Conservation (phyloP, 1,140 invertebrate genomes). For the Drosophila punjabiensis region DNA sequence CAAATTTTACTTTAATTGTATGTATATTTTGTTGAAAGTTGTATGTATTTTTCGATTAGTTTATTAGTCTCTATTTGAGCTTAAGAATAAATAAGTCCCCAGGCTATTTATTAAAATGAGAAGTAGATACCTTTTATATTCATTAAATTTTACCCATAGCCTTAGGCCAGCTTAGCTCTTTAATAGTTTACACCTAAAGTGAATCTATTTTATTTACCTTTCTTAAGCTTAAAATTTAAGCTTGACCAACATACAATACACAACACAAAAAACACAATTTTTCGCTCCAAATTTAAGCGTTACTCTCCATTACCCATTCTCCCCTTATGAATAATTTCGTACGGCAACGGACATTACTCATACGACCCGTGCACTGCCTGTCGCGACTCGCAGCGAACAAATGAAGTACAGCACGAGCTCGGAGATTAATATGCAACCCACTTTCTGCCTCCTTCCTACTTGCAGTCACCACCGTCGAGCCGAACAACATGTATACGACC, state of each 20-base stretch:
- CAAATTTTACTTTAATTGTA: not conserved
- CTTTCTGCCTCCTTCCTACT: constrained; percentile 27
- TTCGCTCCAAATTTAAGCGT: not conserved
- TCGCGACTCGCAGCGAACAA: constrained; percentile 14
- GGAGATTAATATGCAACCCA: constrained; percentile 54
- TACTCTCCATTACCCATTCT: constrained; percentile 2
- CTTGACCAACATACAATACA: not conserved
- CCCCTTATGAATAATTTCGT: constrained; percentile 43
- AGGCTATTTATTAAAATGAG: not conserved
- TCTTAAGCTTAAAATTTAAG: not conserved
- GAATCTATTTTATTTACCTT: constrained; percentile 3
- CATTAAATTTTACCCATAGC: not conserved
- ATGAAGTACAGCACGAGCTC: constrained; percentile 26
- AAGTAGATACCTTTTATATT: not conserved
- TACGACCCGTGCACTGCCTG: constrained; percentile 28
- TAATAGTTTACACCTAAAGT: not conserved
- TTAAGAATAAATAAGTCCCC: not conserved
- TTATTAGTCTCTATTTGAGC: not conserved
- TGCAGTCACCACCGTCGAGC: constrained; percentile 87
- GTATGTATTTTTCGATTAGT: not conserved
- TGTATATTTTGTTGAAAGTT: too few relatives aligned
- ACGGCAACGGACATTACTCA: constrained; percentile 39
- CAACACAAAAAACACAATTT: constrained; percentile 1
- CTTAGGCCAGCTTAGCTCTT: not conserved
- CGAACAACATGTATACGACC: constrained; percentile 86